A percentile compares a stretch with the other conserved stretches of the same genome.
phyloP scores from a whole-genome alignment of 2,888 invertebrate genomes.

The Maniola hyperantus region DNA sequence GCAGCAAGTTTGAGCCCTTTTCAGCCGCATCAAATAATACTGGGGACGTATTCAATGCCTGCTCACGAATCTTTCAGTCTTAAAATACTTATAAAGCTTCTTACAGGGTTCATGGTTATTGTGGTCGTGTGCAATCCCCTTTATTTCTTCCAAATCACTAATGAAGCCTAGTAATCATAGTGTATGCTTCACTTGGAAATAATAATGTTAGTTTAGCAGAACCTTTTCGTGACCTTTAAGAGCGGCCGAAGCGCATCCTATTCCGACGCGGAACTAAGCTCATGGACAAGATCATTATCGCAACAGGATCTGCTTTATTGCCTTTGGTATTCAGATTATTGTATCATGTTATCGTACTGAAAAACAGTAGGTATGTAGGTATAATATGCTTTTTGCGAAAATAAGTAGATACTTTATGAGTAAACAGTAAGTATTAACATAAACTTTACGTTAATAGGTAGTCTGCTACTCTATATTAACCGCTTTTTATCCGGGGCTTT shows the following conservation, averaged over 20 bases:
- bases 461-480: not conserved
- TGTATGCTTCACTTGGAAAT: constrained; percentile 21
- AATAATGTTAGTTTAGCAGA: constrained; percentile 29
- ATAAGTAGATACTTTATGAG: not conserved
- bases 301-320: constrained; percentile 51
- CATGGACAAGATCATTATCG: constrained; percentile 58
- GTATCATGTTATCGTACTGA: constrained; percentile 9
- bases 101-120: no score
- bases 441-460: no score
- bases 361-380: not conserved
- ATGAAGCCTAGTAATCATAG: constrained; percentile 4
- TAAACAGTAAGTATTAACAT: not conserved
- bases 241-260: constrained; percentile 56
- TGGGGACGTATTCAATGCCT: no score
- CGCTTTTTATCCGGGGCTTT: no score
- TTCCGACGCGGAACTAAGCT: constrained; percentile 62
- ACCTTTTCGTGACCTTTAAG: constrained; percentile 39
- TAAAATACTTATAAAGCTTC: no score
- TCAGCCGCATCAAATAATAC: no score
- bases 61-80: no score
- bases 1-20: no score
- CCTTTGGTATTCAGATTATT: constrained; percentile 36
- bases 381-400: not conserved
- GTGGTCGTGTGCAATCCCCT: no score
- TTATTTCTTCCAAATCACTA: constrained; percentile 1